Evolutionary conservation across 2,888 invertebrate species (phyloP), one percentile per base, ranked within the genome.

Genomic region (Clunio marinus): DNA sequence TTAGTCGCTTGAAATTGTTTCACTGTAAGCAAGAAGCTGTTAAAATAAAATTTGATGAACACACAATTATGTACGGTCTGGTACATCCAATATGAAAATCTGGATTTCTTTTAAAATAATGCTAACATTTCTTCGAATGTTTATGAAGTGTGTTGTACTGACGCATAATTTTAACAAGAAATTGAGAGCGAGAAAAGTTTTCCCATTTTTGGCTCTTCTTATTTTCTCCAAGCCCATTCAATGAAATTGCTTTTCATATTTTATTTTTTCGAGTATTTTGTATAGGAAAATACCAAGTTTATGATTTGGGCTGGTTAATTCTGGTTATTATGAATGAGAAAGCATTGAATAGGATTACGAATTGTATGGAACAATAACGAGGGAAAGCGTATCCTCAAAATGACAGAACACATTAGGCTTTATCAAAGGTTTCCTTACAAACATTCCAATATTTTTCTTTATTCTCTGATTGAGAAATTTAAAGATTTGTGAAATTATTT

Each of bases 181-280:
- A 32, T 32, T n/a, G 22, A 51, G 22, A 7, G 2, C 20, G 20
- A 22, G 22, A 57, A 57, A 27, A 27, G 4, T 27, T 57, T 57
- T 57, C 15, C 57, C 27, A 25, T 57, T 25, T 41, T 41, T 13
- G 35, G 45, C 45, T 45, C 4, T 55, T 55, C 17, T n/a, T 62
- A 37, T 62, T 62, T 41, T 37, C 37, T 62, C 28, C 24, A n/a
- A 32, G 13, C 62, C 32, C 55, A 66, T 55, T 66, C 51, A 66
- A 66, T 28, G 51, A 66, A 66, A 66, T 66, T 66, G 66, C 55
- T 66, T 66, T 66, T 55, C 51, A 55, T 55, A 55, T 66, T 65
- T 65, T 66, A 55, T 32, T 66, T 28, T 35, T 17, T 46, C 24
- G 25, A 45, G 4, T 66, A 51, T 66, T 46, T 46, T 66, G 55